phyloP scores from a whole-genome alignment of 1,140 invertebrate species.

The Apis laboriosa region DNA sequence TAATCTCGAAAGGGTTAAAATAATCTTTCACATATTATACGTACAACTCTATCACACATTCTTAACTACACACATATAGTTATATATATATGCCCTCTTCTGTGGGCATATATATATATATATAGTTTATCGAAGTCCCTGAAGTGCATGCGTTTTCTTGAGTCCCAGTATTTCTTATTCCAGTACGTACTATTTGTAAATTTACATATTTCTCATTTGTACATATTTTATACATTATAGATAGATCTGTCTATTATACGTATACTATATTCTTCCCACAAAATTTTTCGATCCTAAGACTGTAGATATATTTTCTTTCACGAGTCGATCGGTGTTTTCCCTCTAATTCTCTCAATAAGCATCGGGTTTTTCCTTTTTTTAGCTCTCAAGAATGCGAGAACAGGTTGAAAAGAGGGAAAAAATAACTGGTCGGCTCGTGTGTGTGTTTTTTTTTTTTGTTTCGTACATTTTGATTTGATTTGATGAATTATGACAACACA shows the following conservation, averaged over 20 bases:
- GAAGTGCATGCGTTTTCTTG: slow-evolving; percentile 74
- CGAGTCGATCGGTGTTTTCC: slow-evolving; percentile 20
- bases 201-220: slow-evolving; percentile 63
- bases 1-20: too few relatives aligned
- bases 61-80: slow-evolving; percentile 54
- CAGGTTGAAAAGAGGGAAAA: neutral
- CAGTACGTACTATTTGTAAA: slow-evolving; percentile 63
- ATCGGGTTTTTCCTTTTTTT: neutral
- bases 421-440: slow-evolving; percentile 39
- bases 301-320: slow-evolving; percentile 41
- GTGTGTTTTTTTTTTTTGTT: neutral
- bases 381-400: neutral
- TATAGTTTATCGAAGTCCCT: slow-evolving; percentile 48
- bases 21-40: too few relatives aligned
- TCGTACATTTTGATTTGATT: slow-evolving; percentile 44
- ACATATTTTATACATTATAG: slow-evolving; percentile 63
- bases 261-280: neutral
- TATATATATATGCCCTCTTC: slow-evolving; percentile 33
- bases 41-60: slow-evolving; percentile 10
- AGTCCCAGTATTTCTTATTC: slow-evolving; percentile 65
- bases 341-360: neutral
- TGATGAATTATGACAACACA: slow-evolving; percentile 38
- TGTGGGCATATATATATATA: slow-evolving; percentile 35
- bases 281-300: slow-evolving; percentile 38
- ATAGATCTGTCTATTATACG: slow-evolving; percentile 58